These are phyloP conservation scores for Drosophila differens DNA, from an alignment of 2,888 invertebrate species.

Conservation along the genomic window DNA sequence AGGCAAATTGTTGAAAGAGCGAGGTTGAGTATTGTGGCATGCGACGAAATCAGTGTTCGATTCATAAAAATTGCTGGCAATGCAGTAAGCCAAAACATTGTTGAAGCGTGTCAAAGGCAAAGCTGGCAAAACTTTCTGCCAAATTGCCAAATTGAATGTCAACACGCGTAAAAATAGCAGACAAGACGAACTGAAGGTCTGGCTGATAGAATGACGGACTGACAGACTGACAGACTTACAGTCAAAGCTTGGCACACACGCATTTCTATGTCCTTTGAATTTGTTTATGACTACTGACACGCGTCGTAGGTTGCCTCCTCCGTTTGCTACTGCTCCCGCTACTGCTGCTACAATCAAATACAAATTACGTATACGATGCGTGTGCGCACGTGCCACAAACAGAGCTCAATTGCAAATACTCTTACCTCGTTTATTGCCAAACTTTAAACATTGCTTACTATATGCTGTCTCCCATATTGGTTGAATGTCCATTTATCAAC, in stretches of 20 bases:
- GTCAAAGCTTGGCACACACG: slow-evolving; percentile 41
- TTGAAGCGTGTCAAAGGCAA: slow-evolving; percentile 60
- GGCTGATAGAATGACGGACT: slow-evolving; percentile 4
- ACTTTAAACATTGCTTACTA: slow-evolving; percentile 36
- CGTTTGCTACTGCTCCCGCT: slow-evolving; percentile 7
- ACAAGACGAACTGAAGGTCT: slow-evolving; percentile 17
- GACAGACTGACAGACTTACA: not conserved
- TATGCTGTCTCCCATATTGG: not conserved
- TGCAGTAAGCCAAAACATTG: slow-evolving; percentile 60
- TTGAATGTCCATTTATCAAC: slow-evolving; percentile 36
- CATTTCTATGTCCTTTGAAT: slow-evolving; percentile 69
- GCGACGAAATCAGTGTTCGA: slow-evolving; percentile 74
- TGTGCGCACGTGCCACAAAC: slow-evolving; percentile 65
- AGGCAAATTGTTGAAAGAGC: slow-evolving; percentile 31
- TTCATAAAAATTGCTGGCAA: slow-evolving; percentile 69
- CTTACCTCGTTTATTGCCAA: slow-evolving; percentile 2
- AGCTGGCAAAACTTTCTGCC: slow-evolving; percentile 69
- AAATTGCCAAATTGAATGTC: slow-evolving; percentile 81
- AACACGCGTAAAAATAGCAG: slow-evolving; percentile 79
- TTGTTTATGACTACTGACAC: slow-evolving; percentile 75
- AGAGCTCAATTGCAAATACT: slow-evolving; percentile 13
- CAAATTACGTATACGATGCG: slow-evolving; percentile 71
- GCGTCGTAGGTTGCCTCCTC: slow-evolving; percentile 34
- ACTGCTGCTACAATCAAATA: slow-evolving; percentile 68
- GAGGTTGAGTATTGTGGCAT: not conserved